These are phyloP conservation scores for Rhadinocentrus ornatus DNA, from an alignment of 2,797 vertebrate genomes.

Conservation along the genomic window DNA sequence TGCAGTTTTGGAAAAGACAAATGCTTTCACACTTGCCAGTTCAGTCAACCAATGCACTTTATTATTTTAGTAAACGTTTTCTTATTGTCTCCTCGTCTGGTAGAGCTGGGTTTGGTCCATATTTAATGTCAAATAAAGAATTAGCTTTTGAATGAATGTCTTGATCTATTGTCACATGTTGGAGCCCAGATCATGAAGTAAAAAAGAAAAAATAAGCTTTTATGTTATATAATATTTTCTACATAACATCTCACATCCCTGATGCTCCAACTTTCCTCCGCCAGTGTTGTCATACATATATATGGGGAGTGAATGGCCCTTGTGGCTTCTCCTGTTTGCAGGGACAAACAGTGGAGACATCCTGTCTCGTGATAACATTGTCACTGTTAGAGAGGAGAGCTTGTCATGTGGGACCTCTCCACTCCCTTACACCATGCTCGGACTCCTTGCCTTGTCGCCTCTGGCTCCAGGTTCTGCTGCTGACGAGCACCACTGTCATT, in stretches of 20 bases:
- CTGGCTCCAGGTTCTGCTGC: conserved; percentile 35
- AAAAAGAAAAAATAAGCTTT: neutral
- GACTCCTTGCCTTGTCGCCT: conserved; percentile 58
- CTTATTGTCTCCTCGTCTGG: too few species aligned
- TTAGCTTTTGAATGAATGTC: too few species aligned
- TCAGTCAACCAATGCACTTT: too few species aligned
- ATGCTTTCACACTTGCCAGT: neutral
- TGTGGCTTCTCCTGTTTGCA: conserved; percentile 25
- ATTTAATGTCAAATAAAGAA: too few species aligned
- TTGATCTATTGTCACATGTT: too few species aligned
- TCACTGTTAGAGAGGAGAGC: conserved; percentile 34
- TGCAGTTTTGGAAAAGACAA: too few species aligned
- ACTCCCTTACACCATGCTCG: conserved; percentile 35
- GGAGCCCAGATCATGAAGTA: too few species aligned
- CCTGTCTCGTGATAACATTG: conserved; percentile 58
- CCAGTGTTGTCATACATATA: conserved; percentile 40
- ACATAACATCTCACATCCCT: too few species aligned
- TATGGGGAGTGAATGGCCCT: conserved; percentile 30
- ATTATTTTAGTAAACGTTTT: too few species aligned
- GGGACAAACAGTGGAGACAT: conserved; percentile 31
- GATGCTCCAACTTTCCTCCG: conserved; percentile 40
- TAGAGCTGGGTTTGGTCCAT: too few species aligned
- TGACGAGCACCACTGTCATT: conserved; percentile 62
- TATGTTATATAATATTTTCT: too few species aligned
- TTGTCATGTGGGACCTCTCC: conserved; percentile 47